These are phyloP conservation scores for Diceros bicornis DNA, from an alignment of 2,797 vertebrate species.

Conservation along the genomic window DNA sequence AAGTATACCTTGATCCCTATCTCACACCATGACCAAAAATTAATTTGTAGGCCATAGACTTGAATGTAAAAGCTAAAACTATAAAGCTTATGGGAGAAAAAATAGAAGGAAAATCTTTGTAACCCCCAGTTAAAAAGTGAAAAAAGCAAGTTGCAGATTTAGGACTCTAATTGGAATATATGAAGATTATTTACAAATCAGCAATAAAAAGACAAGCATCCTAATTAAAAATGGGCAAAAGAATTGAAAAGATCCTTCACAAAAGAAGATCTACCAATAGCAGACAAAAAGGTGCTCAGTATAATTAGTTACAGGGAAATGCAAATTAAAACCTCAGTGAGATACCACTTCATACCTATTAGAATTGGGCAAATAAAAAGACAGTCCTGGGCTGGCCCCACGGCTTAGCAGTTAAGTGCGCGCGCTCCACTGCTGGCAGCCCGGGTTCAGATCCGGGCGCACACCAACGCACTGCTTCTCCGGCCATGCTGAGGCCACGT, in stretches of 20 bases:
- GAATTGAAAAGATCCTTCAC: background rate
- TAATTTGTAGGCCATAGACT: background rate
- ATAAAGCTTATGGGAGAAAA: background rate
- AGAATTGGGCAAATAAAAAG: background rate
- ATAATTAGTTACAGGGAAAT: background rate
- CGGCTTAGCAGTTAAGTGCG: too few relatives aligned
- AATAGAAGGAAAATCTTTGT: background rate
- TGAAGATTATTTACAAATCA: background rate
- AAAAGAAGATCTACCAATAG: background rate
- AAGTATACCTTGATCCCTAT: background rate
- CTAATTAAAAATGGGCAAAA: background rate
- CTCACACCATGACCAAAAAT: background rate
- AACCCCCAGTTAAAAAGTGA: background rate
- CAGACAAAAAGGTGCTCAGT: background rate
- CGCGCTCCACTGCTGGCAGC: too few relatives aligned
- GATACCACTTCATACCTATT: background rate
- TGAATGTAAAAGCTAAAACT: background rate
- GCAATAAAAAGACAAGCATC: conserved; percentile 12
- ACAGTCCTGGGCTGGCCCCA: background rate
- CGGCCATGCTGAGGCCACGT: too few relatives aligned
- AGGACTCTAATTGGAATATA: background rate
- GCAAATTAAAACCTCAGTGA: background rate
- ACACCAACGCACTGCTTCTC: too few relatives aligned
- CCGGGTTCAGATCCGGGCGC: too few relatives aligned
- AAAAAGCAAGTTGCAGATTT: background rate